A percentile compares a stretch with the other conserved stretches of the same genome.
Evolutionary conservation across 2,113 vertebrate genomes (phyloP).

Genomic region (Solenodon paradoxus): DNA sequence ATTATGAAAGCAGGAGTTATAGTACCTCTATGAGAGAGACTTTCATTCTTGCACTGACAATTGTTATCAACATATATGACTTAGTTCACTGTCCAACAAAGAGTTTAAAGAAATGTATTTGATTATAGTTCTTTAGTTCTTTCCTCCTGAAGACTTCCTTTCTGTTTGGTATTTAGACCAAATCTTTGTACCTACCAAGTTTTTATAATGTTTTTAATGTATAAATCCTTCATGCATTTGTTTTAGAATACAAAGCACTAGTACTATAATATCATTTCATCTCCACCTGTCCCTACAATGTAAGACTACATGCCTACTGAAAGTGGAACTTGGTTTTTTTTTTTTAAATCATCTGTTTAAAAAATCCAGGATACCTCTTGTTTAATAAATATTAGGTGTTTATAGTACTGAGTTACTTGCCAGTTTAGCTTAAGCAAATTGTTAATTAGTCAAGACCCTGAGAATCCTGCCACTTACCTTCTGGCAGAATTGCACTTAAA

Average conservation of each 20-base stretch:
- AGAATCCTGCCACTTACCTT: conserved; percentile 15
- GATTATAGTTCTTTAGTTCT: background rate
- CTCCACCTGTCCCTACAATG: accelerated
- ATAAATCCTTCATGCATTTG: background rate
- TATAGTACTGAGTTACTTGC: background rate
- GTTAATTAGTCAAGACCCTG: conserved; percentile 23
- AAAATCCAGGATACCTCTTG: background rate
- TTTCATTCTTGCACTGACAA: background rate
- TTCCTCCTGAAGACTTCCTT: background rate
- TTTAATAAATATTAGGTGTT: background rate
- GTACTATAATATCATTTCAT: background rate
- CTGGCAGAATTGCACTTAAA: conserved; percentile 6
- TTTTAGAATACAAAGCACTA: background rate
- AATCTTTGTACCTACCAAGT: background rate
- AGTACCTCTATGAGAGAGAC: background rate
- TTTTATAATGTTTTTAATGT: background rate
- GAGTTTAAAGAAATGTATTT: background rate
- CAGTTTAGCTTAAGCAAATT: conserved; percentile 12
- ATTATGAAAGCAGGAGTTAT: background rate
- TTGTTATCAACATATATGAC: background rate
- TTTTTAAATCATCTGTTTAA: background rate
- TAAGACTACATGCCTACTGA: background rate
- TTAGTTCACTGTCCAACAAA: background rate
- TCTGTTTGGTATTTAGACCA: background rate
- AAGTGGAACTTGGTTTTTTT: background rate